These are phyloP conservation scores for Phoxinus dragarum DNA, from an alignment of 2,797 vertebrate species.

Conservation along the genomic window DNA sequence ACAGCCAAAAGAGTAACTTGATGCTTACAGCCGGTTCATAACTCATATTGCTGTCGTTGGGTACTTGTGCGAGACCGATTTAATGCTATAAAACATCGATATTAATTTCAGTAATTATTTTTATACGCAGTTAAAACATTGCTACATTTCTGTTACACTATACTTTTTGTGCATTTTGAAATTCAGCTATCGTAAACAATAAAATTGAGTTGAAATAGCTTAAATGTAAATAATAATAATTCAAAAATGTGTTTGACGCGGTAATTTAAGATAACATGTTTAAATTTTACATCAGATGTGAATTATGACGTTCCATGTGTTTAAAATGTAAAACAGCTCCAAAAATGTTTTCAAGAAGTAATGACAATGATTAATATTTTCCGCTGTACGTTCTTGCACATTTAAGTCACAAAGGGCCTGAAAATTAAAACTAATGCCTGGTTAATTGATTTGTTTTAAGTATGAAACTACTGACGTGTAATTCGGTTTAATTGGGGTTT, in stretches of 20 bases:
- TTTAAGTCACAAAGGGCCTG: neutral
- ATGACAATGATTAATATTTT: neutral
- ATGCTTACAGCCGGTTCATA: conserved; percentile 1
- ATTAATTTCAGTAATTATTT: conserved; percentile 10
- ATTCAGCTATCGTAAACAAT: neutral
- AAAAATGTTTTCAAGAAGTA: neutral
- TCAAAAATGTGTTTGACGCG: neutral
- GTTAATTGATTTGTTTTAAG: neutral
- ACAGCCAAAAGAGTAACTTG: conserved; percentile 28
- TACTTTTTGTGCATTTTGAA: neutral
- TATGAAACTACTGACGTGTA: neutral
- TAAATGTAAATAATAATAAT: neutral
- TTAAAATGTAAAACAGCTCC: neutral
- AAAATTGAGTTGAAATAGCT: neutral
- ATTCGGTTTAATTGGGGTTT: neutral
- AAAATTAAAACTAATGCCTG: neutral
- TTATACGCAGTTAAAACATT: neutral
- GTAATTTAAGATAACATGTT: neutral
- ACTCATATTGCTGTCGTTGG: conserved; percentile 20
- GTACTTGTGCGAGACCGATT: neutral
- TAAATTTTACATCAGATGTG: neutral
- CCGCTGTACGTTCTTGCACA: neutral
- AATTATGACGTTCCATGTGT: neutral
- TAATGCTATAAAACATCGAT: neutral
- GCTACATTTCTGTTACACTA: neutral